Percentiles rank a stretch among this genome's conserved stretches.
phyloP scores from a whole-genome alignment of 2,113 vertebrate genomes.

The Phyllostomus discolor region DNA sequence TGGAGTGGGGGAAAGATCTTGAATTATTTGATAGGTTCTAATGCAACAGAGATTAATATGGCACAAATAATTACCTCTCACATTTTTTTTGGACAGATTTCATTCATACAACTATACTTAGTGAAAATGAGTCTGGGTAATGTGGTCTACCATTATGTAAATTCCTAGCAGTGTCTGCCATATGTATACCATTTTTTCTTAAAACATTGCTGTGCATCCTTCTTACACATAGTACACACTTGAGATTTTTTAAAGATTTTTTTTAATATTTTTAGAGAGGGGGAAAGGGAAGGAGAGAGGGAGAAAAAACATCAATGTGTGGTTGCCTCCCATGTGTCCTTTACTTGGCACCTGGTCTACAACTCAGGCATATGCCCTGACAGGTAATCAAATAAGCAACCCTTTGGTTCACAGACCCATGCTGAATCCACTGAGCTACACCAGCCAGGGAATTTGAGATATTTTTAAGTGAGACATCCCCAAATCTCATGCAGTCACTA shows the following conservation, averaged over 20 bases:
- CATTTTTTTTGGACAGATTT: background rate
- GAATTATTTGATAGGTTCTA: background rate
- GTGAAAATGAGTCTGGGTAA: background rate
- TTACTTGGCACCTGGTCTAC: too few relatives aligned
- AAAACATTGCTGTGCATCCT: background rate
- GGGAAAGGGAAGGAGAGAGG: too few relatives aligned
- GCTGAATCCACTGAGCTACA: too few relatives aligned
- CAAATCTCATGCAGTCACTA: background rate
- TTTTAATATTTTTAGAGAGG: too few relatives aligned
- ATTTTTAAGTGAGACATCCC: background rate
- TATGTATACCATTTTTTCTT: background rate
- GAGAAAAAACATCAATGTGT: too few relatives aligned
- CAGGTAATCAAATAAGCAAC: too few relatives aligned
- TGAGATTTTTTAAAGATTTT: too few relatives aligned
- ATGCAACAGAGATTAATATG: background rate
- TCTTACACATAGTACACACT: background rate
- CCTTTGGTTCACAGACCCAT: too few relatives aligned
- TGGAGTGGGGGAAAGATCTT: background rate
- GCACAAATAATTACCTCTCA: background rate
- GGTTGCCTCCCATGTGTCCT: too few relatives aligned
- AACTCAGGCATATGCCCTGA: too few relatives aligned
- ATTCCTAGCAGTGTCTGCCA: background rate
- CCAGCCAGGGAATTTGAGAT: background rate
- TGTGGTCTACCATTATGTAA: background rate
- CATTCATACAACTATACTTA: background rate